phyloP scores from a whole-genome alignment of 2,113 vertebrate genomes.

The Desmodus rotundus region DNA sequence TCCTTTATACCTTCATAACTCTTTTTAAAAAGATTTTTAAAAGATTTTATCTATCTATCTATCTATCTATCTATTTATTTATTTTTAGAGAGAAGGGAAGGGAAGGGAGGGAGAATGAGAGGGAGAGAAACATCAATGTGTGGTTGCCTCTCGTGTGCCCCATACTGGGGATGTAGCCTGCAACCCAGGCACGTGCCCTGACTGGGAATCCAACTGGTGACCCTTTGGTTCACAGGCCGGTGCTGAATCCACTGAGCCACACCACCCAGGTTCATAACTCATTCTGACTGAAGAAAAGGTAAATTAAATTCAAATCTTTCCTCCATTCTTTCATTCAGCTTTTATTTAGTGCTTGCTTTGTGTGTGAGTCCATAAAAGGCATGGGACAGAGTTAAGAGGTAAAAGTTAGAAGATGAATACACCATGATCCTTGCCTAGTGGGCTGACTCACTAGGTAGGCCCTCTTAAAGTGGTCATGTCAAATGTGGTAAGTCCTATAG shows the following conservation, averaged over 20 bases:
- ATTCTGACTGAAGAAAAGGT: not conserved
- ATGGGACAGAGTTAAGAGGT: not conserved
- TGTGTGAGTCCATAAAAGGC: not conserved
- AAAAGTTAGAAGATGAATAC: not conserved
- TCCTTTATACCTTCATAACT: not conserved
- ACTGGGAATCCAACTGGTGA: no score
- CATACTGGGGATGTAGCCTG: no score
- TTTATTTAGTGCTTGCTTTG: not conserved
- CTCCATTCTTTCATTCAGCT: not conserved
- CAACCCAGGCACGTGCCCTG: no score
- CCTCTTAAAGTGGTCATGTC: not conserved
- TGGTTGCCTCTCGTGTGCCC: no score
- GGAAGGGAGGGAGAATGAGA: no score
- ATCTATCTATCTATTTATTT: no score
- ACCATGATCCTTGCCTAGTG: not conserved
- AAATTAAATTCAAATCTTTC: not conserved
- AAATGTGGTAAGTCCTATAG: not conserved
- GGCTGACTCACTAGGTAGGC: not conserved
- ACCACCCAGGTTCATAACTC: not conserved
- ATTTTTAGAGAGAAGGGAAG: no score
- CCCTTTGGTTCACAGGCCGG: no score
- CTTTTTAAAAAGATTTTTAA: not conserved
- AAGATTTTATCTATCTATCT: no score
- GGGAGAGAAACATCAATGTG: no score
- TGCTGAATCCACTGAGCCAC: no score